Percentiles rank a stretch among this genome's conserved stretches.
phyloP scores from a whole-genome alignment of 2,797 vertebrate species.

The Danionella dracula region DNA sequence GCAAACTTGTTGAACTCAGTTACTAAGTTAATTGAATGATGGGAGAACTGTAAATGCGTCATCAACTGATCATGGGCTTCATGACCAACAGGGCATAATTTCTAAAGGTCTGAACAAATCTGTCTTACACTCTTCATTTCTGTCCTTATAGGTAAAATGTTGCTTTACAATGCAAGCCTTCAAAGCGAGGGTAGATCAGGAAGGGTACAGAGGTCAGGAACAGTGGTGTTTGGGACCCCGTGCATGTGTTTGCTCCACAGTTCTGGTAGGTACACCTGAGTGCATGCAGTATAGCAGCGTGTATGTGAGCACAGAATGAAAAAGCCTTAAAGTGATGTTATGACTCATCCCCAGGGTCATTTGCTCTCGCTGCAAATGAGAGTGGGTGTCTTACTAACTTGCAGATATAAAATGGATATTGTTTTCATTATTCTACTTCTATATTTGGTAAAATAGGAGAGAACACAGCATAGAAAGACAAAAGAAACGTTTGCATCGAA shows the following conservation, averaged over 20 bases:
- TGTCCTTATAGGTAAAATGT: background rate
- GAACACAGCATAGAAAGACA: background rate
- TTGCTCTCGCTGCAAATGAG: conserved; percentile 76
- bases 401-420: conserved; percentile 71
- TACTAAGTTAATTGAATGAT: too few relatives aligned
- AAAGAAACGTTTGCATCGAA: conserved; percentile 11
- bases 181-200: conserved; percentile 29
- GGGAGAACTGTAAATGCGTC: too few relatives aligned
- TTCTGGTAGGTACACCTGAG: conserved; percentile 41
- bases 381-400: conserved; percentile 76
- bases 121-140: background rate
- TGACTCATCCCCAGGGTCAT: conserved; percentile 74
- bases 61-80: background rate
- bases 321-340: conserved; percentile 61
- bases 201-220: conserved; percentile 1
- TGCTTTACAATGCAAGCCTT: conserved; percentile 12
- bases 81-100: background rate
- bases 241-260: conserved; percentile 13
- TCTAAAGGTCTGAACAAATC: background rate
- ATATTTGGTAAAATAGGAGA: conserved; percentile 39
- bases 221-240: background rate
- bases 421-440: conserved; percentile 65
- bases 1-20: too few relatives aligned
- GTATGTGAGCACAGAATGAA: conserved; percentile 53
- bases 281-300: conserved; percentile 53